Percentiles rank a stretch among this genome's conserved stretches.
phyloP scores from a whole-genome alignment of 2,888 invertebrate genomes.

The Drosophila colorata region DNA sequence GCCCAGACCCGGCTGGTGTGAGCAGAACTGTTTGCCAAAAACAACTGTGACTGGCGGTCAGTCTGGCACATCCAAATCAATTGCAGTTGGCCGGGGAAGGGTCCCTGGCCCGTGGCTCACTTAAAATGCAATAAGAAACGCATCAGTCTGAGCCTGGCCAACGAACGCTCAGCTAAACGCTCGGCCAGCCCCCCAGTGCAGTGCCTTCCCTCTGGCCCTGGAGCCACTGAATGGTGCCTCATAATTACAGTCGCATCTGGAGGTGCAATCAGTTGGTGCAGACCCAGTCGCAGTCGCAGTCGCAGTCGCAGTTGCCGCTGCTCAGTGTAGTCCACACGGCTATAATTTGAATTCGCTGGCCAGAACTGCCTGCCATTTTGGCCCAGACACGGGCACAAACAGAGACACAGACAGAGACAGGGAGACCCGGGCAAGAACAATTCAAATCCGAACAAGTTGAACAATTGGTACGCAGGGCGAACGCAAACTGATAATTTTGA shows the following conservation, averaged over 20 bases:
- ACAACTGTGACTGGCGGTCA: neutral
- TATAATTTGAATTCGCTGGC: constrained; percentile 62
- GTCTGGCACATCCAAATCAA: constrained; percentile 15
- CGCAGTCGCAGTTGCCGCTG: neutral
- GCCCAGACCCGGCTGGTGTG: constrained; percentile 4
- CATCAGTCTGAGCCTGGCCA: constrained; percentile 26
- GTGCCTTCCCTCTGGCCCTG: neutral
- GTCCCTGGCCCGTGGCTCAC: constrained; percentile 23
- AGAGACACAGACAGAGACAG: constrained; percentile 1
- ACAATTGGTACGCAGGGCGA: constrained; percentile 58
- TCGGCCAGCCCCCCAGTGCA: constrained; percentile 28
- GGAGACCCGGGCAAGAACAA: constrained; percentile 33
- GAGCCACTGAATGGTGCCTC: constrained; percentile 24
- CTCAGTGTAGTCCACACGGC: constrained; percentile 31
- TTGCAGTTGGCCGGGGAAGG: neutral
- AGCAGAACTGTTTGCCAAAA: constrained; percentile 26
- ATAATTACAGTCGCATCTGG: constrained; percentile 68
- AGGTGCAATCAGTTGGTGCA: constrained; percentile 44
- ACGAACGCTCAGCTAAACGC: constrained; percentile 59
- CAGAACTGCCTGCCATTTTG: constrained; percentile 45
- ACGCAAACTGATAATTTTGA: constrained; percentile 85
- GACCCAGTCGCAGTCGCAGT: neutral
- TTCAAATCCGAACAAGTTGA: constrained; percentile 46
- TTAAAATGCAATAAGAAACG: constrained; percentile 57
- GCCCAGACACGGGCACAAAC: constrained; percentile 17